Evolutionary conservation across 2,888 invertebrate genomes (phyloP).

Genomic region (Nomada goodeniana): DNA sequence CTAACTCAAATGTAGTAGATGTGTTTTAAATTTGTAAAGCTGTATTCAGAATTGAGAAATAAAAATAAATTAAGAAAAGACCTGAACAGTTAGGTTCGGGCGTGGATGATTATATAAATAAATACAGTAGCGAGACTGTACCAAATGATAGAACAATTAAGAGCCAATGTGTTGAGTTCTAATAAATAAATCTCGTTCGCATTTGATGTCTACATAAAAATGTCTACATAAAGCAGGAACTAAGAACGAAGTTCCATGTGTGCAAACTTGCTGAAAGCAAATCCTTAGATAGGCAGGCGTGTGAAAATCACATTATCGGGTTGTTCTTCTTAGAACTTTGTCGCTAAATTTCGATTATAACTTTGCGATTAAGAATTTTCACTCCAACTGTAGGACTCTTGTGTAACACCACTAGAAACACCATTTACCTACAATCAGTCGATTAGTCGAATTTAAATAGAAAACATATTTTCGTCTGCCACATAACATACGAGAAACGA

Average conservation of each 20-base stretch:
- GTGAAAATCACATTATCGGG: slow-evolving; percentile 1
- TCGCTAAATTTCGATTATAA: slow-evolving; percentile 2
- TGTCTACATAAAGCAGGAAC: not conserved
- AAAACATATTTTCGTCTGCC: no score
- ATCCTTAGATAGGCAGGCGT: not conserved
- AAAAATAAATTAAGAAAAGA: no score
- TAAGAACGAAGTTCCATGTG: slow-evolving; percentile 9
- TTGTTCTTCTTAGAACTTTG: not conserved
- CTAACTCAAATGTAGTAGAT: no score
- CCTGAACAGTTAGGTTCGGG: not conserved
- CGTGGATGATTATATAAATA: not conserved
- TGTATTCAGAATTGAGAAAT: no score
- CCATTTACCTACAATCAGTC: no score
- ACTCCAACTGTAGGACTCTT: no score
- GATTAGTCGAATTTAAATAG: no score
- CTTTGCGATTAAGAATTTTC: not conserved
- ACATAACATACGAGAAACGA: no score
- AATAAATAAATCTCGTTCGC: not conserved
- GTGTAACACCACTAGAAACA: no score
- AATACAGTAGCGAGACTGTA: no score
- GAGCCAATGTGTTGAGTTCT: not conserved
- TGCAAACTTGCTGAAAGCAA: not conserved
- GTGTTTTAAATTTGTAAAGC: no score
- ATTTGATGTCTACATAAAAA: slow-evolving; percentile 3
- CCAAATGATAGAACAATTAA: not conserved